Evolutionary conservation across 2,888 invertebrate genomes (phyloP), one percentile per base, ranked within the genome.

Genomic region (Philhelius pedissequus): DNA sequence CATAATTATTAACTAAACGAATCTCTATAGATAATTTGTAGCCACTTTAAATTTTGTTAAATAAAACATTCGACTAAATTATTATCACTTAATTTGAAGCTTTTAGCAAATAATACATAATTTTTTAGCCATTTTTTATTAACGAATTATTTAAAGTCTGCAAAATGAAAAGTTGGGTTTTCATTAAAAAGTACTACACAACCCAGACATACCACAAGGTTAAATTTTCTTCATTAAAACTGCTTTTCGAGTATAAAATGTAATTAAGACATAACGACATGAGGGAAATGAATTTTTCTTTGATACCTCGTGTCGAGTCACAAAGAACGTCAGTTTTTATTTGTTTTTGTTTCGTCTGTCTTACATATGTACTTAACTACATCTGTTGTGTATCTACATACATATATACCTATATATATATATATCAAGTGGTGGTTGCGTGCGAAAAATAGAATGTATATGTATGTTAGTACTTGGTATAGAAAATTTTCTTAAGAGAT

Each of bases 241-340:
- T 64, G 45, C 20, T 48, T 64, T 64, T 48, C 13, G 48, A 64
- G 64, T 48, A 62, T 43, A 30, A 64, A 64, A 64, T 48, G 64
- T 48, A 64, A 64, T 64, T 64, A 48, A 48, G 48, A 35, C 20
- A 64, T 45, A 60, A 40, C 22, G 38, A 62, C 40, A 40, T 27
- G 43, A 43, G 62, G 43, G 43, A 62, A 62, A 62, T 43, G 27
- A 27, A 43, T 62, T 30, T 43, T 27, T 62, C 62, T 60, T 60
- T 60, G 60, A 60, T 22, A 25, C 25, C 38, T 60, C 15, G 9
- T 8, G 45, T n/a, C 15, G 15, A 40, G 25, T 62, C 43, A 43
- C 27, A 43, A 43, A 43, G 27, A 58, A 38, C 22, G n/a, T 38
- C 22, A 38, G 35, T 58, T 3, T 1, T 15, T 20, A 8, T 22